Evolutionary conservation across 1,140 invertebrate species (phyloP).

Genomic region (Wasmannia auropunctata): DNA sequence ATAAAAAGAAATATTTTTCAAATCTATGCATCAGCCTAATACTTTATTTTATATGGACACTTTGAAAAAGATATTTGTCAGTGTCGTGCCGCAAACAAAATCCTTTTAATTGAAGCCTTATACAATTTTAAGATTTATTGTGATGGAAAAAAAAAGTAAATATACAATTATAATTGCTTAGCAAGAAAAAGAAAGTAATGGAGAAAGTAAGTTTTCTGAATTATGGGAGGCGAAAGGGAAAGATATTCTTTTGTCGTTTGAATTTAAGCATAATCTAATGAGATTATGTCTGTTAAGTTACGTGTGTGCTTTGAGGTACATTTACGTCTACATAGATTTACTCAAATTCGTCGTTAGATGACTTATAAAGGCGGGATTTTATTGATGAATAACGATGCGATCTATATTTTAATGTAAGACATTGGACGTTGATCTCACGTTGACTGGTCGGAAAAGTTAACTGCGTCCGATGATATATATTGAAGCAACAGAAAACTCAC

Average conservation of each 20-base stretch:
- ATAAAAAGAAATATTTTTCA: constrained; percentile 70
- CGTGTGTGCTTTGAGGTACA: constrained; percentile 58
- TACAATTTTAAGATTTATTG: constrained; percentile 53
- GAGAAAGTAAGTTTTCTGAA: neutral
- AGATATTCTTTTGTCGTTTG: constrained; percentile 42
- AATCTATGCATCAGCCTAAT: constrained; percentile 69
- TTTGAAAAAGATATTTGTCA: constrained; percentile 63
- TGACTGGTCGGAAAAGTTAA: constrained; percentile 70
- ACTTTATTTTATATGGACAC: constrained; percentile 73
- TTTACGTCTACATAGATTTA: constrained; percentile 63
- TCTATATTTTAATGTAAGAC: constrained; percentile 70
- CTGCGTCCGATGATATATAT: constrained; percentile 71
- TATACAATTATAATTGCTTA: constrained; percentile 37
- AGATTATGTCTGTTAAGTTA: constrained; percentile 30
- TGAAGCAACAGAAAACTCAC: constrained; percentile 57
- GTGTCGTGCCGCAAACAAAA: constrained; percentile 48
- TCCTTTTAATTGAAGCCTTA: constrained; percentile 46
- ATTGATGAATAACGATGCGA: constrained; percentile 48
- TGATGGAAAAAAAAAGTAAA: constrained; percentile 23
- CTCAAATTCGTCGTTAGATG: constrained; percentile 63
- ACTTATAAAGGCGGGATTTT: constrained; percentile 57
- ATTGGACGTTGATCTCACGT: constrained; percentile 75
- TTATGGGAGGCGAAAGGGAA: constrained; percentile 16
- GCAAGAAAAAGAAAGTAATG: neutral
- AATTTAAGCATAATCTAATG: constrained; percentile 35